Evolutionary conservation across 1,140 invertebrate species (phyloP).

Genomic region (Aricia agestis): DNA sequence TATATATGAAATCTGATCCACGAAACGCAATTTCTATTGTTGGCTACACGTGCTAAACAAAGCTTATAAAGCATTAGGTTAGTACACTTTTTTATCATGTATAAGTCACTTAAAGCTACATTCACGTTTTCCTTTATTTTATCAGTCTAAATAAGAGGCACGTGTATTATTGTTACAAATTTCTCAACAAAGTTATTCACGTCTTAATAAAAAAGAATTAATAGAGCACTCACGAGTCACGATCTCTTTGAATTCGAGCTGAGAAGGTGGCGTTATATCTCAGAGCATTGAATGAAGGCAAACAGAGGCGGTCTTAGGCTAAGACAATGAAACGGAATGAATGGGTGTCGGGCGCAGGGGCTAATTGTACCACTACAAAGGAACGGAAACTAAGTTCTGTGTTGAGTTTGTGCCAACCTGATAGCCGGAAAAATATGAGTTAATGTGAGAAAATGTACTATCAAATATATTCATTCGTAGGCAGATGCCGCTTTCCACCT

Average conservation of each 20-base stretch:
- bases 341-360: constrained; percentile 61
- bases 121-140: too few relatives aligned
- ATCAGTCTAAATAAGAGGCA: background rate
- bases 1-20: too few relatives aligned
- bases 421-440: constrained; percentile 24
- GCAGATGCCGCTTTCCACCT: too few relatives aligned
- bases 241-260: constrained; percentile 12
- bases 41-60: too few relatives aligned
- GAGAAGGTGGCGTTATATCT: constrained; percentile 23
- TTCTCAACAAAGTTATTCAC: background rate
- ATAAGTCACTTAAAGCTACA: too few relatives aligned
- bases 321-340: constrained; percentile 60
- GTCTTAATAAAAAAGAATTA: background rate
- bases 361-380: constrained; percentile 50
- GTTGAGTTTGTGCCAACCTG: constrained; percentile 35
- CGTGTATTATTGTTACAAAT: background rate
- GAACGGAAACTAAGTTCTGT: constrained; percentile 36
- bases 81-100: too few relatives aligned
- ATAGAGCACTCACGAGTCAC: background rate
- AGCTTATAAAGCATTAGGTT: too few relatives aligned
- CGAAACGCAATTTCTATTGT: too few relatives aligned
- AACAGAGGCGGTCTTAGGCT: constrained; percentile 39
- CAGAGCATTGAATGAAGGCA: constrained; percentile 43
- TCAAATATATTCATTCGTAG: too few relatives aligned
- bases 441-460: constrained; percentile 6